Conservation (phyloP, 2,797 vertebrate genomes). For the Sebastes reedi region DNA sequence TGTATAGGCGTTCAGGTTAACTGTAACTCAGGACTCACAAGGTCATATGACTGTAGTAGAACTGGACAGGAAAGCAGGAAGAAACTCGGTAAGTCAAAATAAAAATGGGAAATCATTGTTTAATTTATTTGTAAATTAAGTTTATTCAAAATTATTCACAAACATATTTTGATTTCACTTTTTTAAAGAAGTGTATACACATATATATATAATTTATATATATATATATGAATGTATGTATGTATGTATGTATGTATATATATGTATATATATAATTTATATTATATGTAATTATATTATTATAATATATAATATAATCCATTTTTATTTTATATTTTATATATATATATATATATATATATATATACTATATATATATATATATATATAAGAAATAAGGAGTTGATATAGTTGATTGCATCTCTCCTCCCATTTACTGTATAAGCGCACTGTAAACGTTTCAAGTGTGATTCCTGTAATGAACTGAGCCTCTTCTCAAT, state of each 20-base stretch:
- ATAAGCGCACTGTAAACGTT: slow-evolving; percentile 82
- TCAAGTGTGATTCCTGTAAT: slow-evolving; percentile 82
- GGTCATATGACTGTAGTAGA: background rate
- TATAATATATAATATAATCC: too few relatives aligned
- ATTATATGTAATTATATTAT: too few relatives aligned
- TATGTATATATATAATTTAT: background rate
- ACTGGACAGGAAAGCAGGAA: background rate
- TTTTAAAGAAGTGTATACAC: background rate
- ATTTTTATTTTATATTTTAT: too few relatives aligned
- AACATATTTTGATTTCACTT: background rate
- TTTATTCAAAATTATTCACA: background rate
- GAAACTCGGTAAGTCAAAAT: background rate
- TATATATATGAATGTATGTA: too few relatives aligned
- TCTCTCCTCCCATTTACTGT: slow-evolving; percentile 69
- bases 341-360: too few relatives aligned
- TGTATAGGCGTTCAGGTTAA: background rate
- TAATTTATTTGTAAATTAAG: background rate
- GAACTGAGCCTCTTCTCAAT: slow-evolving; percentile 60
- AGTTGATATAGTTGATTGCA: slow-evolving; percentile 73
- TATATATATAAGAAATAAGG: slow-evolving; percentile 57
- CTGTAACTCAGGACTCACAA: too few relatives aligned
- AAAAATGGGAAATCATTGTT: background rate
- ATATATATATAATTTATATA: background rate
- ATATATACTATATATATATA: too few relatives aligned
- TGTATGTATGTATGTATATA: too few relatives aligned